Base-by-base conservation (phyloP, 2,797 vertebrate species). In the Muraenolepis orangiensis region DNA sequence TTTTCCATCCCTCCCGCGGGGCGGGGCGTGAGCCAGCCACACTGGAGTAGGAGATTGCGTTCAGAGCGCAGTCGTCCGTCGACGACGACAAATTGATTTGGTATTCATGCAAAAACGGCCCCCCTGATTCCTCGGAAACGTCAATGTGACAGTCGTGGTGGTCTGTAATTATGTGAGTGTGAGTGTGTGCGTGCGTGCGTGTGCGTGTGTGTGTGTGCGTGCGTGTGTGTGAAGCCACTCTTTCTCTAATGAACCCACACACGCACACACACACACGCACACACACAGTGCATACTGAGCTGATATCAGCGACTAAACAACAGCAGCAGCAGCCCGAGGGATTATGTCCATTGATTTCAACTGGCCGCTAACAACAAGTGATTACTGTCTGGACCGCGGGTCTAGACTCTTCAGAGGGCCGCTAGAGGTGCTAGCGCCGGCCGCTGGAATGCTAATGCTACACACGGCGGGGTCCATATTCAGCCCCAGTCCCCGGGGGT, bases 361-460 rank as follows among this genome's bases (percentile, higher is more conserved):
- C 61, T 5, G 34, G n/a, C 76, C 32, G 69, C n/a, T 30, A 67
- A 67, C 51, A 57, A 23, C 66, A 67, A 31, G 66, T 67, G 66
- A 67, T 18, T 23, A 61, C 66, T 31, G 26, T 14, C 66, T 18
- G 26, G 26, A 14, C 66, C 29, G 28, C 13, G n/a, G n/a, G 26
- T 66, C 66, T 13, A 31, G 28, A 31, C 57, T 67, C 26, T 6
- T n/a, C n/a, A n/a, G 28, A 14, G 28, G 66, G 28, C 29, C 29
- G 1, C n/a, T n/a, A n/a, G 26, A 30, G 64, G 20, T 74, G 46
- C 46, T n/a, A 51, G 73, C 74, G 75, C 83, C 30, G 69, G 78
- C 79, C 79, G 42, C 28, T 73, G 70, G 76, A 74, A 93, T 92
- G 91, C 92, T 93, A n/a, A 93, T 91, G 91, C 92, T 93, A 93